Percentiles rank a stretch among this genome's conserved stretches.
Conservation (phyloP, 2,113 vertebrate species). For the Ophiodon elongatus region DNA sequence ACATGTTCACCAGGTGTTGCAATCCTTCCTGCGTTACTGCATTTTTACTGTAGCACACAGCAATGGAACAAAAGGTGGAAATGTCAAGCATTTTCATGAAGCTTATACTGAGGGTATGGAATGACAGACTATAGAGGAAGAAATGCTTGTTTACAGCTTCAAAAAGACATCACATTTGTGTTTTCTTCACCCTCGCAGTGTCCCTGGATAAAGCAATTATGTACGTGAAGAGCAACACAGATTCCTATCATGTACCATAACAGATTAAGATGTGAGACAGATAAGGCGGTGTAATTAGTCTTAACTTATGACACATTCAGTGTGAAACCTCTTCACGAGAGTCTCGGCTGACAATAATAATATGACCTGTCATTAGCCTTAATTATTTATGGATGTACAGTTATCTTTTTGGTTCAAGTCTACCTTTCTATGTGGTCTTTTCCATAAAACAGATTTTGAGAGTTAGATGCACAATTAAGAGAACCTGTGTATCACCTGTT, state of each 20-base stretch:
- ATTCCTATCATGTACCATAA: conserved; percentile 38
- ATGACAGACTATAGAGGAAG: neutral
- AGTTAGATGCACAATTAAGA: neutral
- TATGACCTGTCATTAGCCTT: neutral
- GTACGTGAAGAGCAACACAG: conserved; percentile 17
- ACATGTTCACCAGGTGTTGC: conserved; percentile 17
- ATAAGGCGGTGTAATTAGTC: conserved; percentile 44
- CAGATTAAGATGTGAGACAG: conserved; percentile 52
- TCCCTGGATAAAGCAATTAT: neutral
- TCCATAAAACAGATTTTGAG: neutral
- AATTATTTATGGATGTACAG: neutral
- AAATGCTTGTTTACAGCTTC: conserved; percentile 6
- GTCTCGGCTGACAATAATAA: neutral
- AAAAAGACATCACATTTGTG: neutral
- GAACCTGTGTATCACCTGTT: neutral
- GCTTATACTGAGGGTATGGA: neutral
- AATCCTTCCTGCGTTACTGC: neutral
- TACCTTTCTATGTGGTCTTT: neutral
- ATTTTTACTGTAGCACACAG: neutral
- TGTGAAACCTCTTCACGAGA: conserved; percentile 14
- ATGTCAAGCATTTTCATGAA: conserved; percentile 8
- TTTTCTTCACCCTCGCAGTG: neutral
- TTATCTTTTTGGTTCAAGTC: neutral
- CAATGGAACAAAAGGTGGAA: neutral
- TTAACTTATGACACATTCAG: conserved; percentile 13